Base-by-base conservation (phyloP, 2,113 vertebrate species). In the Saimiri boliviensis region DNA sequence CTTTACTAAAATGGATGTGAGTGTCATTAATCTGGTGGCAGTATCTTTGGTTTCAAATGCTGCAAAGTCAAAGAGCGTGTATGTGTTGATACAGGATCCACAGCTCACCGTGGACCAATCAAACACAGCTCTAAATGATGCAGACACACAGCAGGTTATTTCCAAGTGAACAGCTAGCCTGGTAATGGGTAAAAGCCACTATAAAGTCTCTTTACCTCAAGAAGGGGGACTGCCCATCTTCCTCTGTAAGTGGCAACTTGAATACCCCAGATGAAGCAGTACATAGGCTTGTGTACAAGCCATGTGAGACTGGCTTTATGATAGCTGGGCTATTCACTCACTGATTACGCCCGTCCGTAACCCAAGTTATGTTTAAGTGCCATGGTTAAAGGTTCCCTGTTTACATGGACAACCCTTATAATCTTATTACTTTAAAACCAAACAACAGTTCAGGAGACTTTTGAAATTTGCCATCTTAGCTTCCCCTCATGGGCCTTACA, bases 271-370 rank as follows among this genome's bases (percentile, higher is more conserved):
- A 68, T 68, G 66, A 19, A 68, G 66, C 13, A 35, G 35, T n/a
- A 35, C 32, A n/a, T 68, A 68, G 35, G 32, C 16, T 68, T 68
- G 32, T n/a, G 16, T 68, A 68, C 32, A 68, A 68, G 66, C 66
- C 66, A 68, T 68, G 32, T 68, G 32, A 68, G 66, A 63, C 60
- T 63, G 60, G 32, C 32, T 68, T 68, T 8, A 17, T n/a, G 66
- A 68, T 17, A 68, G 66, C 32, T 68, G 66, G 13, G 16, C 30
- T 68, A 19, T 32, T 35, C 32, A n/a, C 16, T 6, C 32, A 17
- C 66, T 68, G 16, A 35, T 8, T n/a, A n/a, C 19, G 13, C 32
- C 32, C 13, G 0, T n/a, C 32, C 13, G 0, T n/a, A 35, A 35
- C 66, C 63, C 60, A 63, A 13, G 27, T n/a, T 30, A 32, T 68